phyloP scores from a whole-genome alignment of 2,113 vertebrate genomes.

The Toxostoma redivivum region DNA sequence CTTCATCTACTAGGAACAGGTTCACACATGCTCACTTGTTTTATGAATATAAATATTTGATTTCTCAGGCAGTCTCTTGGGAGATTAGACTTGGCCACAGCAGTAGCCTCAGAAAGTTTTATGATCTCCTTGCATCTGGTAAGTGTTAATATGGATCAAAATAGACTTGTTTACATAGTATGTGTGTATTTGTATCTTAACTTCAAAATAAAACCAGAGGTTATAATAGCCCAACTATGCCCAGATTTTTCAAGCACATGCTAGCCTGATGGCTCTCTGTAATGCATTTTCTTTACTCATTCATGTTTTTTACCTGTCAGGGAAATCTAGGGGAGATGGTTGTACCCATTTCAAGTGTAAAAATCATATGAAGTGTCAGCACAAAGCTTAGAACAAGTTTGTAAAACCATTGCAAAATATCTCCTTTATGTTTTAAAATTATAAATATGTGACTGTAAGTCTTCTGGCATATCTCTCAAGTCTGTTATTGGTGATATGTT shows the following conservation, averaged over 20 bases:
- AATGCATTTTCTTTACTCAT: not conserved
- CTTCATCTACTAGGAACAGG: not conserved
- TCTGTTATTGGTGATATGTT: not conserved
- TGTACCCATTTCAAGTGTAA: not conserved
- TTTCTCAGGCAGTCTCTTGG: not conserved
- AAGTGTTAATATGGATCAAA: conserved; percentile 21
- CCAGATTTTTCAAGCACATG: fast-evolving
- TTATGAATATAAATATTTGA: not conserved
- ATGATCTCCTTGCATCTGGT: conserved; percentile 22
- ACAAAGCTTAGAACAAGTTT: not conserved
- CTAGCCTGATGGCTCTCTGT: not conserved
- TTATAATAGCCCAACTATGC: not conserved
- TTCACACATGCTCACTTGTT: not conserved
- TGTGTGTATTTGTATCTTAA: not conserved
- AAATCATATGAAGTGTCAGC: not conserved
- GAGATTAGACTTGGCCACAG: not conserved
- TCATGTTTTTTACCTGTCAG: not conserved
- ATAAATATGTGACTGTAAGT: not conserved
- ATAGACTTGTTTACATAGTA: not conserved
- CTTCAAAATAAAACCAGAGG: not conserved
- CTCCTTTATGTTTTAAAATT: not conserved
- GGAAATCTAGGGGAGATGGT: not conserved
- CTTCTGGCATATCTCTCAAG: not conserved
- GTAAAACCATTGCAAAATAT: not conserved
- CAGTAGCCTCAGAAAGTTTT: not conserved